Evolutionary conservation across 2,113 vertebrate genomes (phyloP).

Genomic region (Mystacornis crossleyi): DNA sequence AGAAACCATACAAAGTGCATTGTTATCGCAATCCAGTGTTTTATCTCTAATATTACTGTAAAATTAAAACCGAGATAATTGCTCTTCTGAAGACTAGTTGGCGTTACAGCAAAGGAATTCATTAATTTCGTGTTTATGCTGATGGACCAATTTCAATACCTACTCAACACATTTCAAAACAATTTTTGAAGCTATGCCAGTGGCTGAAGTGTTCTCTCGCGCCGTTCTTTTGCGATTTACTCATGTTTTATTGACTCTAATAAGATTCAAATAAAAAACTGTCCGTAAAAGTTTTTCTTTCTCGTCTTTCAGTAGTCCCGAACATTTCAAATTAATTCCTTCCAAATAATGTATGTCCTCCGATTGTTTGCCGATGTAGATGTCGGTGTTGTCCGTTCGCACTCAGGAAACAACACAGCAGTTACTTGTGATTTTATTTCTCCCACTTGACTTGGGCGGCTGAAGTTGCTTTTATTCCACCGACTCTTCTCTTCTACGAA

Average conservation of each 20-base stretch:
- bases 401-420: not conserved
- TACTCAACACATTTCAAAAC: not conserved
- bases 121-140: conserved; percentile 52
- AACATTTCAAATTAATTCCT: not conserved
- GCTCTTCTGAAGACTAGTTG: conserved; percentile 27
- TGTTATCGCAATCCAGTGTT: not conserved
- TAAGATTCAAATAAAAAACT: not conserved
- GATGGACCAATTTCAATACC: not conserved
- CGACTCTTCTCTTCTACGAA: not conserved
- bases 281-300: not conserved
- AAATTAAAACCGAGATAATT: conserved; percentile 50
- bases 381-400: not conserved
- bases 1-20: conserved; percentile 17
- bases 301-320: not conserved
- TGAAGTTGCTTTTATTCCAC: not conserved
- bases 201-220: not conserved
- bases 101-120: conserved; percentile 42
- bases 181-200: not conserved
- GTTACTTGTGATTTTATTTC: not conserved
- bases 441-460: not conserved
- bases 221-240: not conserved
- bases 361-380: not conserved
- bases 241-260: not conserved
- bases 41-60: conserved; percentile 41
- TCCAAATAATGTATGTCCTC: not conserved